phyloP scores from a whole-genome alignment of 2,113 vertebrate genomes.

The Pithys albifrons region DNA sequence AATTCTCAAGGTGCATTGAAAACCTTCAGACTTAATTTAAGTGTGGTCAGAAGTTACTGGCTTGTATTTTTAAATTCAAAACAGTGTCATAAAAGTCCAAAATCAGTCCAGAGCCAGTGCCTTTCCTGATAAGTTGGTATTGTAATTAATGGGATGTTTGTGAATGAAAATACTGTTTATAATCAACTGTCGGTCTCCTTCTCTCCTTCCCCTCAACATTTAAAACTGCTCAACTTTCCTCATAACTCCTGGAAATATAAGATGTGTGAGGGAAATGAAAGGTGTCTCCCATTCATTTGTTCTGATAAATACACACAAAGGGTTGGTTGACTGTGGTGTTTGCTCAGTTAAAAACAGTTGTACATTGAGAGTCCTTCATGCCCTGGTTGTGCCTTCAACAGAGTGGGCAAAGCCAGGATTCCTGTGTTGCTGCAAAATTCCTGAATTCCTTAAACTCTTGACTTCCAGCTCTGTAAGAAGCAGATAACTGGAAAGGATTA shows the following conservation, averaged over 20 bases:
- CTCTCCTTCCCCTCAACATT: neutral
- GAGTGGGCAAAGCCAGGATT: too few relatives aligned
- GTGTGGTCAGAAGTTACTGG: neutral
- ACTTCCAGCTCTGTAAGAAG: neutral
- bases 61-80: neutral
- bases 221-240: accelerated
- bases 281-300: neutral
- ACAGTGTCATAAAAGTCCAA: neutral
- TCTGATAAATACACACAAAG: neutral
- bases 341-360: neutral
- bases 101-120: neutral
- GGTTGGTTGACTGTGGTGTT: neutral
- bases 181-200: neutral
- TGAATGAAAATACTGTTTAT: neutral
- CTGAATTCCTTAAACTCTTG: neutral
- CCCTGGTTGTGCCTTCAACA: neutral
- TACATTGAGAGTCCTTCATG: neutral
- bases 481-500: neutral
- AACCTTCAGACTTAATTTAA: neutral
- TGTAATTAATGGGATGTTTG: neutral
- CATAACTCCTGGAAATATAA: neutral
- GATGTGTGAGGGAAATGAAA: neutral
- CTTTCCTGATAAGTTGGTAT: neutral
- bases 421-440: neutral
- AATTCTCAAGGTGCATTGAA: neutral